Conservation (phyloP, 2,888 invertebrate species). For the Aspidiotus destructor region DNA sequence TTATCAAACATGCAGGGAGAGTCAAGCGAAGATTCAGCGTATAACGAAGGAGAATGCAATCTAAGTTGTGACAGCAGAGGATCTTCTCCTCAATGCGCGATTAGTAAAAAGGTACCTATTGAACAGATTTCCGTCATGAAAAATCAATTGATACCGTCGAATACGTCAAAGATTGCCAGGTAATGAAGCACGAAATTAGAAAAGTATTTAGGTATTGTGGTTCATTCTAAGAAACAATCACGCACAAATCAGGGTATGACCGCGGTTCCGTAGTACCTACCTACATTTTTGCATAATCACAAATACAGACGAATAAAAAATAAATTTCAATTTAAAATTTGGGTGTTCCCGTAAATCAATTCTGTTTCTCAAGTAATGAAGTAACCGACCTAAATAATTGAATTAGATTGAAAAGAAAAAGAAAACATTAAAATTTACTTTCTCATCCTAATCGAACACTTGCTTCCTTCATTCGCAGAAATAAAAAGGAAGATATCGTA, state of each 20-base stretch:
- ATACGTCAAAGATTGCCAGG: no score
- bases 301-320: neutral
- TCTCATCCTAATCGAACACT: no score
- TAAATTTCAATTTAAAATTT: no score
- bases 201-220: neutral
- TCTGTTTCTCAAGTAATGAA: no score
- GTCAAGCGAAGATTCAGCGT: slow-evolving; percentile 39
- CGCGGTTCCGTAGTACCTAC: neutral
- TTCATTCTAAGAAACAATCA: neutral
- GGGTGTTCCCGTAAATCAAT: no score
- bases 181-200: neutral
- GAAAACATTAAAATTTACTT: no score
- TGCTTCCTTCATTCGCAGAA: slow-evolving; percentile 33
- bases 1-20: slow-evolving; percentile 13
- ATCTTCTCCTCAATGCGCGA: slow-evolving; percentile 37
- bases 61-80: slow-evolving; percentile 40
- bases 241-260: neutral
- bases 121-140: neutral
- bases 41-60: slow-evolving; percentile 38
- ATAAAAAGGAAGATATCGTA: slow-evolving; percentile 38
- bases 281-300: no score
- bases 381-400: no score
- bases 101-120: no score
- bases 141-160: neutral
- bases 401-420: no score